Base-by-base conservation (phyloP, 2,888 invertebrate species). In the Diogma glabrata region DNA sequence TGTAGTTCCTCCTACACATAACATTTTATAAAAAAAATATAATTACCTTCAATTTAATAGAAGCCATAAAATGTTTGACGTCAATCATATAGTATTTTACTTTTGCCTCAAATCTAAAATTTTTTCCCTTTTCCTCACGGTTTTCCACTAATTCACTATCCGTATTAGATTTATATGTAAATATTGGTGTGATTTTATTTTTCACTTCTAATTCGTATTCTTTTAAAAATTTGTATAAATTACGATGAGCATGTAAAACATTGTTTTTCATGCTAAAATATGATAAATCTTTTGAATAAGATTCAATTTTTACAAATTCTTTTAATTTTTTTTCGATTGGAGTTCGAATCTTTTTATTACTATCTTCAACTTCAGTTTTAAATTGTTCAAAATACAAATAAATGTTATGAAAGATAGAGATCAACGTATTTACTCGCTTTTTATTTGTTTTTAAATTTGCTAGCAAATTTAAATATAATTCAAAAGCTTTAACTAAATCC, bases 201-300 rank as follows among this genome's bases (percentile, higher is more conserved):
- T 63, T 67, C 28, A 75, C 55, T 52, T 66, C 62, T 55, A 78
- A 81, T 72, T 88, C 85, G 69, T 84, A 96, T 61, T 91, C 85
- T 61, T 86, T 87, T 24, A 90, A 81, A 63, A 85, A 84, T 65
- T 92, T 93, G 64, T 88, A 87, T 9, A 96, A 72, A 17, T 83
- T 87, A 55, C 85, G 82, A 64, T 95, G 94, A 0, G 90, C 86
- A 62, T 89, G 91, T 36, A 87, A 84, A 1, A 93, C 83, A 1
- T 91, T 86, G 57, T 87, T 86, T 59, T 88, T 91, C 51, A 97
- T 83, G 26, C 93, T 84, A 82, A 91, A 95, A 65, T 94, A 93
- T 61, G 87, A 96, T 12, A 91, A 79, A 63, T 99, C 96, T 61
- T 90, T 84, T 61, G 86, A 89, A 88, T 96, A 99, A 33, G 90